phyloP scores from a whole-genome alignment of 2,113 vertebrate species.

The Caranx ignobilis region DNA sequence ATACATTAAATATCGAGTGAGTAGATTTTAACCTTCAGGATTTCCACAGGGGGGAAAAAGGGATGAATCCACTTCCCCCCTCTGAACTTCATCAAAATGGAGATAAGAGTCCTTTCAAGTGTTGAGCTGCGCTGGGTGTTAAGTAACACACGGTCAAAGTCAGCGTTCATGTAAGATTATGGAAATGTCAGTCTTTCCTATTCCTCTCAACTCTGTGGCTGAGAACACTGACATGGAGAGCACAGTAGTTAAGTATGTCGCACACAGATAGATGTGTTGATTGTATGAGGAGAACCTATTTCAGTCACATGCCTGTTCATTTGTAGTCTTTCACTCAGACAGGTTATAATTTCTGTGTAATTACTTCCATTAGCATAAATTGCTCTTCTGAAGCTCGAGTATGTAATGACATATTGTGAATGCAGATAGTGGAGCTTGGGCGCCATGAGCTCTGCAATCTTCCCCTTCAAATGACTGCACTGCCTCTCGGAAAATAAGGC shows the following conservation, averaged over 20 bases:
- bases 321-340: slow-evolving; percentile 67
- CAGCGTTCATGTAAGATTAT: slow-evolving; percentile 78
- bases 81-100: slow-evolving; percentile 77
- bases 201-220: slow-evolving; percentile 49
- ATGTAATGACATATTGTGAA: slow-evolving; percentile 66
- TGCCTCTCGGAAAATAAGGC: slow-evolving; percentile 35
- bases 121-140: slow-evolving; percentile 74
- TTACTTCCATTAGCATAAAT: slow-evolving; percentile 75
- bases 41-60: slow-evolving; percentile 49
- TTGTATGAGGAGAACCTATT: slow-evolving; percentile 64
- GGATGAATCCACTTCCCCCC: slow-evolving; percentile 71
- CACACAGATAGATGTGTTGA: slow-evolving; percentile 60
- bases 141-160: slow-evolving; percentile 78
- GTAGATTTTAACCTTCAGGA: slow-evolving; percentile 74
- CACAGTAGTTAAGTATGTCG: slow-evolving; percentile 58
- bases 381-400: slow-evolving; percentile 69
- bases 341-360: slow-evolving; percentile 78
- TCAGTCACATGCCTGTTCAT: slow-evolving; percentile 66
- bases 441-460: slow-evolving; percentile 39
- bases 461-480: slow-evolving; percentile 29
- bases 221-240: slow-evolving; percentile 39
- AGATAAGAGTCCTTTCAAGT: slow-evolving; percentile 80
- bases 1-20: slow-evolving; percentile 74
- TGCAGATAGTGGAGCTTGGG: slow-evolving; percentile 47
- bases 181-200: slow-evolving; percentile 73